Evolutionary conservation across 2,888 invertebrate species (phyloP).

Genomic region (Machimus atricapillus): DNA sequence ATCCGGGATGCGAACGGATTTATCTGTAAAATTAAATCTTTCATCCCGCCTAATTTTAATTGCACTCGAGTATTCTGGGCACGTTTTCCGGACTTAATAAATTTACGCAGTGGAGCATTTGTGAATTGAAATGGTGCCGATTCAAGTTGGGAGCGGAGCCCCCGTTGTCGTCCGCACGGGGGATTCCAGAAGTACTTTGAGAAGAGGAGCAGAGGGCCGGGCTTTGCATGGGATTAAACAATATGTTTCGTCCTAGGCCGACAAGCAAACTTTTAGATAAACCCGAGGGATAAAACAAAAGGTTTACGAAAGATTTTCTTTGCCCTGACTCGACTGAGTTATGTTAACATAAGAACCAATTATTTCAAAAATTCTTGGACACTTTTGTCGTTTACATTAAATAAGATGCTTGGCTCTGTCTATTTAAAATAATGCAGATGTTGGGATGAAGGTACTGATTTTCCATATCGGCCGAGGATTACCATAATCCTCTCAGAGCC

Average conservation of each 20-base stretch:
- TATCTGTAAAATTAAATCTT: conserved; percentile 29
- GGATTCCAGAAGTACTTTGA: neutral
- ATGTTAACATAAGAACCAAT: conserved; percentile 24
- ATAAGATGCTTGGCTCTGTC: neutral
- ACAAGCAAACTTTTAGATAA: conserved; percentile 16
- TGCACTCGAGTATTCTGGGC: conserved; percentile 26
- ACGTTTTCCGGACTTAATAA: conserved; percentile 24
- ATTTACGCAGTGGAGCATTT: conserved; percentile 8
- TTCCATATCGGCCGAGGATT: neutral
- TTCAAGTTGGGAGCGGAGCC: neutral
- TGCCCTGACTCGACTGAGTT: neutral
- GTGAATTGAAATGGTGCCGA: conserved; percentile 28
- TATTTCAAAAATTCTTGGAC: conserved; percentile 6
- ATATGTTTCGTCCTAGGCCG: conserved; percentile 7
- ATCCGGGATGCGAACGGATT: conserved; percentile 9
- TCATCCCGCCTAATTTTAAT: conserved; percentile 23
- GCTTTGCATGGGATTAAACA: neutral
- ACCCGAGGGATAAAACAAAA: conserved; percentile 20
- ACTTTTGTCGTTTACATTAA: conserved; percentile 1
- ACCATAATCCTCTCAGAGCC: neutral
- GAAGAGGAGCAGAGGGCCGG: neutral
- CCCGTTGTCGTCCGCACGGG: neutral
- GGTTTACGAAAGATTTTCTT: conserved; percentile 11
- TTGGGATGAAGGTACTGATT: neutral
- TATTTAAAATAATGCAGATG: neutral